These are phyloP conservation scores for Meda fulgida DNA, from an alignment of 2,797 vertebrate genomes.

Conservation along the genomic window DNA sequence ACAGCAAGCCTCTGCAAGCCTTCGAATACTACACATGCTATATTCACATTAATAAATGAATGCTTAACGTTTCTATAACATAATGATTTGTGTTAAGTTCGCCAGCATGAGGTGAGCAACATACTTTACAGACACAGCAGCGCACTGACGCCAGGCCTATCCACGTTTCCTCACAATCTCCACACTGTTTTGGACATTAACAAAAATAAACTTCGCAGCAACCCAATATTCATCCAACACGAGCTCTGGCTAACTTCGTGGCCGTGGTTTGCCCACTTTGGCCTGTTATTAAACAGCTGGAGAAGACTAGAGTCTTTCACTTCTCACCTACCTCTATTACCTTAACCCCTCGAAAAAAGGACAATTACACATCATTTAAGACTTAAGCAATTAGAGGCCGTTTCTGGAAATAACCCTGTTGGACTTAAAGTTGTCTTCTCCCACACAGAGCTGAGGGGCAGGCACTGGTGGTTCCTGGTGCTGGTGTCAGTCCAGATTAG, in stretches of 20 bases:
- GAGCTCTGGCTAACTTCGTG: slow-evolving; percentile 58
- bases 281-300: slow-evolving; percentile 70
- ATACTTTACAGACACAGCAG: slow-evolving; percentile 44
- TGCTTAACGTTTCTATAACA: slow-evolving; percentile 39
- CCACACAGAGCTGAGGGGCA: slow-evolving; percentile 25
- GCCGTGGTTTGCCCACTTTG: slow-evolving; percentile 54
- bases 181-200: slow-evolving; percentile 56
- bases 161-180: slow-evolving; percentile 54
- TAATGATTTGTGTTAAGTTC: slow-evolving; percentile 34
- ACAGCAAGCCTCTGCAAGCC: slow-evolving; percentile 7
- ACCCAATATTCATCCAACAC: slow-evolving; percentile 57
- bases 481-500: slow-evolving; percentile 49
- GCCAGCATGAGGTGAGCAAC: slow-evolving; percentile 39
- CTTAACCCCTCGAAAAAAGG: slow-evolving; percentile 70
- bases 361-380: slow-evolving; percentile 88
- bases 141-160: slow-evolving; percentile 48
- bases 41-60: slow-evolving; percentile 41
- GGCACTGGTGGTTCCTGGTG: slow-evolving; percentile 37
- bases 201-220: slow-evolving; percentile 61
- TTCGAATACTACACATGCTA: slow-evolving; percentile 1
- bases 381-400: slow-evolving; percentile 82
- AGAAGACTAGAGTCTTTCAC: slow-evolving; percentile 69
- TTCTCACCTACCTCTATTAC: slow-evolving; percentile 69
- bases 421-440: slow-evolving; percentile 66
- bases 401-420: slow-evolving; percentile 77